phyloP scores from a whole-genome alignment of 2,113 vertebrate species.

The Phalacrocorax brasilianus region DNA sequence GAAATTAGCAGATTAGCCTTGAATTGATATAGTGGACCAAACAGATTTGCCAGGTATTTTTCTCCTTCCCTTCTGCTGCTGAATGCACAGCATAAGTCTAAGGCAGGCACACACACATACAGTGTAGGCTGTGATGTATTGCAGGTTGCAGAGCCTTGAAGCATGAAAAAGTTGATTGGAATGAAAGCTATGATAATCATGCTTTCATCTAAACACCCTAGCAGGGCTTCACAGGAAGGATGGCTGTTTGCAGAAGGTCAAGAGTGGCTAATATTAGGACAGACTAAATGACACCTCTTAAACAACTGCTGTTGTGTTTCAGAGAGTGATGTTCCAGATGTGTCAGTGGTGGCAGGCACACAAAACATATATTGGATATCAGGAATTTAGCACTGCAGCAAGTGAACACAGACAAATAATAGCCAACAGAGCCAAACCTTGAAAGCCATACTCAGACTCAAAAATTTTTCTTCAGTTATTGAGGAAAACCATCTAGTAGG shows the following conservation, averaged over 20 bases:
- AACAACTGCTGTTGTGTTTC: background rate
- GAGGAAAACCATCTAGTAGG: background rate
- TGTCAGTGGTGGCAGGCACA: background rate
- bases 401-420: background rate
- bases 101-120: background rate
- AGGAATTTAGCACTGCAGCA: background rate
- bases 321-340: background rate
- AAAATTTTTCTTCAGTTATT: background rate
- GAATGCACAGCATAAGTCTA: background rate
- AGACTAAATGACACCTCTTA: background rate
- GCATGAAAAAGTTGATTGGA: background rate
- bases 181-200: background rate
- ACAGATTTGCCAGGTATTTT: background rate
- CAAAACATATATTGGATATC: background rate
- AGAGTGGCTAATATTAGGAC: background rate
- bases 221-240: background rate
- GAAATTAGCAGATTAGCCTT: background rate
- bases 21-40: background rate
- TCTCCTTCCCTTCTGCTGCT: background rate
- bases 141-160: background rate
- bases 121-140: background rate
- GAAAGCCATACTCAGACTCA: background rate
- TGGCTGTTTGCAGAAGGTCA: background rate
- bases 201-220: background rate
- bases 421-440: background rate